Evolutionary conservation across 2,113 vertebrate species (phyloP), one percentile per base, ranked within the genome.

Genomic region (Equus przewalskii): DNA sequence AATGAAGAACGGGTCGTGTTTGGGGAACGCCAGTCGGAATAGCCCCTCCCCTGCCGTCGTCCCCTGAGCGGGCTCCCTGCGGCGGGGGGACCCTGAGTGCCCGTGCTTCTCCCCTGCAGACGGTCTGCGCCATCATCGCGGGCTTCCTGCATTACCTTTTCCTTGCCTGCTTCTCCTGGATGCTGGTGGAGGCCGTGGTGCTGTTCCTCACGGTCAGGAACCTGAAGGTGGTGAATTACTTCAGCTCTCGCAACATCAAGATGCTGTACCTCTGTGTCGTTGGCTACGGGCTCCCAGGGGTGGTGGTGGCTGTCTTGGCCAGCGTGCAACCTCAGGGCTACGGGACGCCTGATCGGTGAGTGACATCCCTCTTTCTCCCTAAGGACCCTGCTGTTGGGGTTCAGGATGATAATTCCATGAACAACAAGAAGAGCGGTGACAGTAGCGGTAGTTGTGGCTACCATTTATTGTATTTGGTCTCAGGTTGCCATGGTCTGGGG

Each of bases 161-260:
- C 90, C 98, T 98, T 15, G 96, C 98, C 3, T 96, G 97, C 54
- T 98, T 98, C 70, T 97, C 89, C 94, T 98, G 98, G 98, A 98
- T 98, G 98, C 91, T 98, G 91, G 81, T 98, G 60, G 98, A 98
- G 75, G 97, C 98, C 0, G 60, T 95, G 58, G 94, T 97, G 56
- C 97, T 98, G 36, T 98, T 98, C 96, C 51, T 98, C 7, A 98
- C 94, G 89, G 98, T 98, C 87, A 93, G 98, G 72, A 98, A 98
- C 95, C 96, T 98, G 79, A 97, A 96, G 69, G 98, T 97, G 72
- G 95, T 98, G 60, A 98, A 98, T 41, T 98, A 98, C 90, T 97
- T 98, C 96, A 96, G 80, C 69, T 95, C 98, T 10, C 97, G 49
- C 13, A 96, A 96, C 36, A 28, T 98, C 94, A 97, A 92, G 83